Percentiles rank a stretch among this genome's conserved stretches.
phyloP scores from a whole-genome alignment of 2,888 invertebrate genomes.

The Pseudeuparius sepicola region DNA sequence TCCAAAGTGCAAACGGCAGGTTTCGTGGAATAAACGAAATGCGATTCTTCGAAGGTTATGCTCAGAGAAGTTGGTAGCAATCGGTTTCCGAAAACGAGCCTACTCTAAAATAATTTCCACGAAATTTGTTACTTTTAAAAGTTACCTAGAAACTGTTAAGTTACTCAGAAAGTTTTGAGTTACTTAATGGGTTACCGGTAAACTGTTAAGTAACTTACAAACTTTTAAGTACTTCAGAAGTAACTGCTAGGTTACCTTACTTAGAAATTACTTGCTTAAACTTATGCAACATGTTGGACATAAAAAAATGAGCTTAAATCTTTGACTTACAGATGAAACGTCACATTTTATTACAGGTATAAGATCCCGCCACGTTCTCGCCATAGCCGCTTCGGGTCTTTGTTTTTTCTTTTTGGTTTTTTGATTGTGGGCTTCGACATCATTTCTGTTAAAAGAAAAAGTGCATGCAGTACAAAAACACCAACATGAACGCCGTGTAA shows the following conservation, averaged over 20 bases:
- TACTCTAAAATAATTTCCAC: slow-evolving; percentile 58
- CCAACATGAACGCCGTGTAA: neutral
- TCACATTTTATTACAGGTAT: slow-evolving; percentile 95
- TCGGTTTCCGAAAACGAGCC: slow-evolving; percentile 91
- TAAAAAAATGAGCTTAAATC: too few species aligned
- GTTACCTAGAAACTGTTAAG: too few species aligned
- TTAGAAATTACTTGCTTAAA: too few species aligned
- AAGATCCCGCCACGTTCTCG: slow-evolving; percentile 87
- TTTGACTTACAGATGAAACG: slow-evolving; percentile 61
- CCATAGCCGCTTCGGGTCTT: slow-evolving; percentile 73
- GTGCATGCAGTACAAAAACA: neutral
- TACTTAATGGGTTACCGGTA: too few species aligned
- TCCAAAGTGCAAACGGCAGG: slow-evolving; percentile 89
- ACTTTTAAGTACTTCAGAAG: too few species aligned
- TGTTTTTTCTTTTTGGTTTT: slow-evolving; percentile 33
- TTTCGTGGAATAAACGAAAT: slow-evolving; percentile 90
- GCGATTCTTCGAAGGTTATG: slow-evolving; percentile 86
- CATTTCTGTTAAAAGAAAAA: too few species aligned
- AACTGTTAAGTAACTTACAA: too few species aligned
- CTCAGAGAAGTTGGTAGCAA: slow-evolving; percentile 88
- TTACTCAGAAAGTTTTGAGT: too few species aligned
- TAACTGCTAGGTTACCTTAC: too few species aligned
- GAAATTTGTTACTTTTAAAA: too few species aligned
- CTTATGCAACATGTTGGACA: too few species aligned
- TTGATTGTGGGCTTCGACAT: slow-evolving; percentile 23